Evolutionary conservation across 2,888 invertebrate species (phyloP), one percentile per base, ranked within the genome.

Genomic region (Chymomyza fuscimana): DNA sequence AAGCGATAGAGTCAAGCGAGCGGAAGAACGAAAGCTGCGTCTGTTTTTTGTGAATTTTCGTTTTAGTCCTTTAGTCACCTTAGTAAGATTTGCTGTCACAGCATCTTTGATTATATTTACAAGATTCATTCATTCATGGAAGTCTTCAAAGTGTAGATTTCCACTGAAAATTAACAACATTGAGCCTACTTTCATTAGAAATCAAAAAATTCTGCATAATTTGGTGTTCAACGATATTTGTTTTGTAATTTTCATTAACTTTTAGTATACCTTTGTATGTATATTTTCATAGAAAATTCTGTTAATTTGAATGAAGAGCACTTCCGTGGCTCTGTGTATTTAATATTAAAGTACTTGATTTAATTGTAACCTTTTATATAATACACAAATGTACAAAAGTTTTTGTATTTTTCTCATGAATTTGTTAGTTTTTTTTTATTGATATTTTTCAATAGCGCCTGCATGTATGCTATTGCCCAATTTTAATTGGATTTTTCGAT

Each of bases 331-430:
- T 25, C 25, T 32, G 6, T 61, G 65, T 61, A 52, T 59, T 54
- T 67, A 77, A 73, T 74, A 82, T 82, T 86, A 86, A 87, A 74
- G 88, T 86, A 87, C 78, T 82, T 81, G 12, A 46, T 46, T 10
- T 46, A 15, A 46, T 46, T 46, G 12, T 12, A 46, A 12, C 40
- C 36, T 6, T 36, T 32, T 1, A 2, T 7, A 32, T n/a, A n/a
- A n/a, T 32, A 19, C 7, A 32, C 1, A 32, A 6, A 1, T 58
- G 12, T 58, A 58, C 29, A 1, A 58, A 32, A 32, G 2, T 32
- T 6, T 5, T 2, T 32, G 2, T 32, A 12, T 4, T 40, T 40
- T 46, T 46, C 40, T 46, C 40, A 46, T 46, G 40, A 46, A 46
- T 46, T 12, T 46, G 40, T 46, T 46, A 46, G 40, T 46, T 46